phyloP scores from a whole-genome alignment of 1,140 invertebrate genomes.

The Aphaenogaster floridana region DNA sequence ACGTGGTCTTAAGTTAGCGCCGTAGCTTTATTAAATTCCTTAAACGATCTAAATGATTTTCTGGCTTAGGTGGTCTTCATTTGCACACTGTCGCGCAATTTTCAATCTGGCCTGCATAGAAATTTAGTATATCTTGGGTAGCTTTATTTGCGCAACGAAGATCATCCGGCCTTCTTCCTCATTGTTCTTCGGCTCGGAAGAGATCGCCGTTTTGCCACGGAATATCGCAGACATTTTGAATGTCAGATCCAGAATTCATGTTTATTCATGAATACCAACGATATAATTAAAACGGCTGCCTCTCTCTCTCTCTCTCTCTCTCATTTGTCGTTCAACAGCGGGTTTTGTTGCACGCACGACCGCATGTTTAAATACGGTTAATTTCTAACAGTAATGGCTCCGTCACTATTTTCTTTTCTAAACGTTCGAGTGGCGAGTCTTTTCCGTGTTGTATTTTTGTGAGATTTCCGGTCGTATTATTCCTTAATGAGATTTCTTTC shows the following conservation, averaged over 20 bases:
- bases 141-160: constrained; percentile 41
- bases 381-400: constrained; percentile 66
- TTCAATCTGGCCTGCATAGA: not conserved
- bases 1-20: not conserved
- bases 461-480: not conserved
- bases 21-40: not conserved
- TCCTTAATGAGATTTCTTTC: constrained; percentile 36
- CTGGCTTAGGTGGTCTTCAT: not conserved
- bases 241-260: constrained; percentile 52
- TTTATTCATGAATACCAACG: constrained; percentile 69
- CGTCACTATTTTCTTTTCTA: not conserved
- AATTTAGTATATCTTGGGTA: not conserved
- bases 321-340: constrained; percentile 33
- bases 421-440: not conserved
- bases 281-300: constrained; percentile 71
- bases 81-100: constrained; percentile 3
- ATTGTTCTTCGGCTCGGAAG: constrained; percentile 37
- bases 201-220: constrained; percentile 38
- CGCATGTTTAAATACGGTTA: constrained; percentile 50
- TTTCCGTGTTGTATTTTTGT: not conserved
- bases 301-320: not conserved
- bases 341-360: not conserved
- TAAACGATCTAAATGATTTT: not conserved
- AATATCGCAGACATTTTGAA: constrained; percentile 62
- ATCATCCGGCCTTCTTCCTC: constrained; percentile 1